Evolutionary conservation across 2,113 vertebrate genomes (phyloP).

Genomic region (Campylorhamphus procurvoides): DNA sequence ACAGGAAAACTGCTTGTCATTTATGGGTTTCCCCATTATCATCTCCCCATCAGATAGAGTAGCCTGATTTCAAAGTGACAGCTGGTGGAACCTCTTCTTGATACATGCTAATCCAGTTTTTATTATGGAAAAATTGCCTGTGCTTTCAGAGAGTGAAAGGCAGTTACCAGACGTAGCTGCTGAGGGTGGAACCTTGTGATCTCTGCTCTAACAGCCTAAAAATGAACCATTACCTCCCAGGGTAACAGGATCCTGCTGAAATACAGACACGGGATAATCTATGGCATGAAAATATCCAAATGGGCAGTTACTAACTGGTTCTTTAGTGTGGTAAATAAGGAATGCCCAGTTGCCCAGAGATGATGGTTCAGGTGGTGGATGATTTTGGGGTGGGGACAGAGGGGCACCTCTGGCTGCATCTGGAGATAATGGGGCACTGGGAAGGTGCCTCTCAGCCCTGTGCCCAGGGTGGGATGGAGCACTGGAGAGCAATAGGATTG

Average conservation of each 20-base stretch:
- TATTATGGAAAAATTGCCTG: conserved; percentile 97
- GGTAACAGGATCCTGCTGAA: conserved; percentile 68
- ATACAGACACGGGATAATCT: conserved; percentile 60
- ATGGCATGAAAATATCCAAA: conserved; percentile 45
- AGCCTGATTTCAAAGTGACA: conserved; percentile 96
- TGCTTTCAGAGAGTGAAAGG: conserved; percentile 86
- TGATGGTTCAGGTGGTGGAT: background rate
- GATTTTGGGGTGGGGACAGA: background rate
- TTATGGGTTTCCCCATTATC: conserved; percentile 89
- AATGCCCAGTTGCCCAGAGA: background rate
- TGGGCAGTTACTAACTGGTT: background rate
- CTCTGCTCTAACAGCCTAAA: conserved; percentile 73
- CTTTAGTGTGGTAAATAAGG: background rate
- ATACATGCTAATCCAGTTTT: conserved; percentile 99
- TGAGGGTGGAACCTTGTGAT: conserved; percentile 78
- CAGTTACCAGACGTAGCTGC: conserved; percentile 82
- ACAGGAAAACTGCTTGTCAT: conserved; percentile 80
- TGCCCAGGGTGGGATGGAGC: background rate
- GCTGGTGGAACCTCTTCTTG: conserved; percentile 93
- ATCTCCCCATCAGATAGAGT: conserved; percentile 81
- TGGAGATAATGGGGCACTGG: accelerated
- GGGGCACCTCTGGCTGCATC: background rate
- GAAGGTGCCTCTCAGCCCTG: background rate
- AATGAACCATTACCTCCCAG: conserved; percentile 76
- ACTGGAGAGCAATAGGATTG: accelerated